phyloP scores from a whole-genome alignment of 2,888 invertebrate genomes.

The Melikaiella ostensackeni region DNA sequence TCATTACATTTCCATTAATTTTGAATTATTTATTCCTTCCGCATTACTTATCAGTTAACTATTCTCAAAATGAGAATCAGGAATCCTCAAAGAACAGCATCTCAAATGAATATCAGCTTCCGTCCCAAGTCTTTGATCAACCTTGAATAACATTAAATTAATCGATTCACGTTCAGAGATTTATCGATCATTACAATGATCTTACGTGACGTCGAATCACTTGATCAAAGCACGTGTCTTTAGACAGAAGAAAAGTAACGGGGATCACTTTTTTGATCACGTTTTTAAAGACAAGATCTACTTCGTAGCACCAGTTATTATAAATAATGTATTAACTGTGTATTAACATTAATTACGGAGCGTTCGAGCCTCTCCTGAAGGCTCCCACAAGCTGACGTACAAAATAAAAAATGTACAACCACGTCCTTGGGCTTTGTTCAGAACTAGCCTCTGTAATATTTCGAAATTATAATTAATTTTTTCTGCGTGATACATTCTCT shows the following conservation, averaged over 20 bases:
- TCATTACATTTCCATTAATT: not conserved
- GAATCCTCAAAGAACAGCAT: slow-evolving; percentile 4
- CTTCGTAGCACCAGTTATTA: not conserved
- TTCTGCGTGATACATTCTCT: slow-evolving; percentile 39
- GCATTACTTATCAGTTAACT: not conserved
- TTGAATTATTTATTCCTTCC: not conserved
- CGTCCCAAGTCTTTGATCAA: slow-evolving; percentile 10
- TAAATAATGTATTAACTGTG: not conserved
- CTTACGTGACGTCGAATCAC: slow-evolving; percentile 30
- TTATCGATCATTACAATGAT: slow-evolving; percentile 32
- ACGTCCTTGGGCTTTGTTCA: slow-evolving; percentile 44
- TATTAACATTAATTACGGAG: no score
- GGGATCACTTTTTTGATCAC: slow-evolving; percentile 1
- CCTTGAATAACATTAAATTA: slow-evolving; percentile 35
- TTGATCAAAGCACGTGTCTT: slow-evolving; percentile 29
- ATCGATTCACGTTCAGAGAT: slow-evolving; percentile 31
- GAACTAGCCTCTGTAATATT: slow-evolving; percentile 43
- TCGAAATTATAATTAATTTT: slow-evolving; percentile 53
- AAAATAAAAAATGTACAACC: not conserved
- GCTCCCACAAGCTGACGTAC: not conserved
- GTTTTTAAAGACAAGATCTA: not conserved
- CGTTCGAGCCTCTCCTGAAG: slow-evolving; percentile 40
- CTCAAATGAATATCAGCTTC: slow-evolving; percentile 4
- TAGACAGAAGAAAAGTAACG: slow-evolving; percentile 15
- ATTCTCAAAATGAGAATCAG: not conserved